phyloP scores from a whole-genome alignment of 2,797 vertebrate species.

The Pseudopleuronectes americanus region DNA sequence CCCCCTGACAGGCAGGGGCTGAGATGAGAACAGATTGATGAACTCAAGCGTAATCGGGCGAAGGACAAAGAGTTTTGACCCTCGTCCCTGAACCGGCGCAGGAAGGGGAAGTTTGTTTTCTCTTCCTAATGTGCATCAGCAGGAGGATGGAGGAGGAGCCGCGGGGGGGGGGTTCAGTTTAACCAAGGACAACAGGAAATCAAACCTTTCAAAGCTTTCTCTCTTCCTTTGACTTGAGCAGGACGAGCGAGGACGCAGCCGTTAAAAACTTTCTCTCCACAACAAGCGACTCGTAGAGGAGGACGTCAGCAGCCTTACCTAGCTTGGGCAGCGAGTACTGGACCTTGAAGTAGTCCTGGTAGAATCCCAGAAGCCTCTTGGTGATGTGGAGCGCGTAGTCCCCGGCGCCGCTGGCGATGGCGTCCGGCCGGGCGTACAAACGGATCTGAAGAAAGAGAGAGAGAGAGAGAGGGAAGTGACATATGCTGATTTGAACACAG shows the following conservation, averaged over 20 bases:
- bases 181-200: slow-evolving; percentile 29
- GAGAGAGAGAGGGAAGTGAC: slow-evolving; percentile 1
- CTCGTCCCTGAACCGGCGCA: slow-evolving; percentile 13
- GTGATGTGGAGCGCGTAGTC: slow-evolving; percentile 94
- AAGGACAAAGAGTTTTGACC: slow-evolving; percentile 46
- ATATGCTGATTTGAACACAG: slow-evolving; percentile 15
- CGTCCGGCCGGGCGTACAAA: slow-evolving; percentile 91
- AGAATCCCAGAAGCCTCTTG: slow-evolving; percentile 92
- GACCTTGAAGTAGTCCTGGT: slow-evolving; percentile 95
- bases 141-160: slow-evolving; percentile 4
- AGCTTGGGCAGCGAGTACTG: slow-evolving; percentile 94
- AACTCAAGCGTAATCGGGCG: slow-evolving; percentile 15
- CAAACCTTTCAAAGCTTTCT: slow-evolving; percentile 15
- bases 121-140: slow-evolving; percentile 15
- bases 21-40: slow-evolving; percentile 26
- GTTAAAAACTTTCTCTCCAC: too few species aligned
- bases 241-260: neutral
- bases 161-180: neutral
- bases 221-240: neutral
- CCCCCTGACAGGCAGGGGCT: neutral
- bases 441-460: slow-evolving; percentile 82
- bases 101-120: slow-evolving; percentile 24
- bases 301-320: slow-evolving; percentile 73
- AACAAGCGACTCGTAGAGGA: neutral
- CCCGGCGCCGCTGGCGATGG: slow-evolving; percentile 90